phyloP scores from a whole-genome alignment of 2,113 vertebrate genomes.

The Lonchura striata region DNA sequence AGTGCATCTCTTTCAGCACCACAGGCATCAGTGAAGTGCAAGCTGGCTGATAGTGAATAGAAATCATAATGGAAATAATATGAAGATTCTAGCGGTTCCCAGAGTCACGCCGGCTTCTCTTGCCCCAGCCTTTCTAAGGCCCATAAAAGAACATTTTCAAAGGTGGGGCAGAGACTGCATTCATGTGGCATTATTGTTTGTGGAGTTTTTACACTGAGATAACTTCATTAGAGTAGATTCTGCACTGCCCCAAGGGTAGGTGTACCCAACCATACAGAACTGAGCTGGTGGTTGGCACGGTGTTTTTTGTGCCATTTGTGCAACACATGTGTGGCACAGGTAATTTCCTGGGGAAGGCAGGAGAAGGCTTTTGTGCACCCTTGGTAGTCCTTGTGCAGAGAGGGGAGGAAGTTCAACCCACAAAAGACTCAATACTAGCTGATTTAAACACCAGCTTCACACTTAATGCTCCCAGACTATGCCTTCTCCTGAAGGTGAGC shows the following conservation, averaged over 20 bases:
- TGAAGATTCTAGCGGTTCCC: background rate
- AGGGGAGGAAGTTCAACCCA: background rate
- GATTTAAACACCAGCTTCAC: background rate
- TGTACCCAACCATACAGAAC: fast-evolving
- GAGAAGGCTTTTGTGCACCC: background rate
- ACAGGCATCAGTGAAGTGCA: background rate
- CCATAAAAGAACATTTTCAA: background rate
- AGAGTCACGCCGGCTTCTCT: background rate
- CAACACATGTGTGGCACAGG: fast-evolving
- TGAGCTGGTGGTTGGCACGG: background rate
- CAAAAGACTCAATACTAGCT: background rate
- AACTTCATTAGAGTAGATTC: background rate
- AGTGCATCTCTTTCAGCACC: background rate
- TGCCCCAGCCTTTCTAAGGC: background rate
- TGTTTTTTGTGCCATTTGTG: background rate
- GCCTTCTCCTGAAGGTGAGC: background rate
- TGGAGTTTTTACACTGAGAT: background rate
- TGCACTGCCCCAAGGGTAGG: background rate
- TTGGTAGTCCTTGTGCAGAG: background rate
- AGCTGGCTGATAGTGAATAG: background rate
- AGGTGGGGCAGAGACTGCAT: background rate
- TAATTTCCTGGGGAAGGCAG: background rate
- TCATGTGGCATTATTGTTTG: background rate
- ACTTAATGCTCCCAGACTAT: background rate
- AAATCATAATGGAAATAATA: background rate